phyloP scores from a whole-genome alignment of 2,797 vertebrate species.

The Gorsachius magnificus region DNA sequence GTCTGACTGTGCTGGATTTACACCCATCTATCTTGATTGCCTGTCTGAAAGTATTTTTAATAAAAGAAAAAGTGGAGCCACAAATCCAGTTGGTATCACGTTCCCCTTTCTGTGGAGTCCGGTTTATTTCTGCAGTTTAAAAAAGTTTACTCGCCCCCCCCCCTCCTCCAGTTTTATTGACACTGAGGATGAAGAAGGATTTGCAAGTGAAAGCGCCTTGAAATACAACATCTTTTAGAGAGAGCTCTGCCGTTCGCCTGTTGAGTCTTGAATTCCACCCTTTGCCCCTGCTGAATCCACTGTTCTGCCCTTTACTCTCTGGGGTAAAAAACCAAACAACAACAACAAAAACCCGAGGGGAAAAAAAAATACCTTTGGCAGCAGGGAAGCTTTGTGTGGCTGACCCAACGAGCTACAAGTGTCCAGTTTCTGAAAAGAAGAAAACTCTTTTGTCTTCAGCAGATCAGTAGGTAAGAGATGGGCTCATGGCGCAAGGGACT shows the following conservation, averaged over 20 bases:
- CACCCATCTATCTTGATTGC: background rate
- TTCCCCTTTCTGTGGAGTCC: background rate
- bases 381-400: conserved; percentile 55
- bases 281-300: conserved; percentile 52
- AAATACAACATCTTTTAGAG: conserved; percentile 40
- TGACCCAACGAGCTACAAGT: conserved; percentile 47
- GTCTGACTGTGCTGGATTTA: background rate
- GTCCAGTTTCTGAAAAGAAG: conserved; percentile 61
- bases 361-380: conserved; percentile 43
- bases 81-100: background rate
- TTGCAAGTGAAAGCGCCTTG: conserved; percentile 61
- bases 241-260: conserved; percentile 2
- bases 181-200: conserved; percentile 60
- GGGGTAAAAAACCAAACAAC: conserved; percentile 43
- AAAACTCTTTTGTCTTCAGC: conserved; percentile 57
- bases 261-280: conserved; percentile 50
- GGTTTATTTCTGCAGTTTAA: background rate
- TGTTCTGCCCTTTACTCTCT: conserved; percentile 56
- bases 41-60: background rate
- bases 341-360: conserved; percentile 39
- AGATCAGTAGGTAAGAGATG: conserved; percentile 58
- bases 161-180: conserved; percentile 20
- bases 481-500: background rate
- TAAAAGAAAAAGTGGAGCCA: background rate
- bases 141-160: background rate